A percentile compares a stretch with the other conserved stretches of the same genome.
phyloP scores from a whole-genome alignment of 2,888 invertebrate species.

The Chymomyza procnemis region DNA sequence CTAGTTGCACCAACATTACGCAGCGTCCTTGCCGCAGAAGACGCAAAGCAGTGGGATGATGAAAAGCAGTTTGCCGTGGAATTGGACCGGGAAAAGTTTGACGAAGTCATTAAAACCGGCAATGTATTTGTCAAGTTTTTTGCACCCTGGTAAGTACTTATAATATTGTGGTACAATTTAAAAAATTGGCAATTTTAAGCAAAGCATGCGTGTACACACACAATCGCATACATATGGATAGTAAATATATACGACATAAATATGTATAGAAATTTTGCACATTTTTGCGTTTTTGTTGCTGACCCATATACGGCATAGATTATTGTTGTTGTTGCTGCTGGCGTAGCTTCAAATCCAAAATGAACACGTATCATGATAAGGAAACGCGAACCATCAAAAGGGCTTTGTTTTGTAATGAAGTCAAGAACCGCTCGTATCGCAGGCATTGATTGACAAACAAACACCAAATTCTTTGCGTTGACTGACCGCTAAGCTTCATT shows the following conservation, averaged over 20 bases:
- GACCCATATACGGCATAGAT: slow-evolving; percentile 12
- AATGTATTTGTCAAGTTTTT: slow-evolving; percentile 89
- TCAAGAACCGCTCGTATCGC: slow-evolving; percentile 8
- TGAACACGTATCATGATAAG: slow-evolving; percentile 49
- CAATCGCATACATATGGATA: not conserved
- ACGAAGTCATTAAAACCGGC: slow-evolving; percentile 82
- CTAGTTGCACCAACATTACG: slow-evolving; percentile 8
- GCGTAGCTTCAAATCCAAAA: slow-evolving; percentile 1
- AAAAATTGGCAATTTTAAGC: slow-evolving; percentile 6
- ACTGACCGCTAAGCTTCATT: not conserved
- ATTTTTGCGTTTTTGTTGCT: not conserved
- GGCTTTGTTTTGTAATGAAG: slow-evolving; percentile 15
- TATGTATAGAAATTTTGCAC: slow-evolving; percentile 4
- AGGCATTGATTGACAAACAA: slow-evolving; percentile 35
- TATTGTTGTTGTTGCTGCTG: not conserved
- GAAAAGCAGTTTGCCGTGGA: slow-evolving; percentile 76
- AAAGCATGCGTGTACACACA: slow-evolving; percentile 29
- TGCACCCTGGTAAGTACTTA: slow-evolving; percentile 85
- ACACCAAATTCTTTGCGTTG: not conserved
- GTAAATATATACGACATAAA: slow-evolving; percentile 7
- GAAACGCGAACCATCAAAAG: slow-evolving; percentile 28
- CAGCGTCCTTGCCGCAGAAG: not conserved
- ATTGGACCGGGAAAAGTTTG: slow-evolving; percentile 82
- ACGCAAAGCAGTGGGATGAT: slow-evolving; percentile 31
- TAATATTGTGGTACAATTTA: not conserved